Percentiles rank a stretch among this genome's conserved stretches.
Conservation (phyloP, 2,888 invertebrate species). For the Oscheius sp. region DNA sequence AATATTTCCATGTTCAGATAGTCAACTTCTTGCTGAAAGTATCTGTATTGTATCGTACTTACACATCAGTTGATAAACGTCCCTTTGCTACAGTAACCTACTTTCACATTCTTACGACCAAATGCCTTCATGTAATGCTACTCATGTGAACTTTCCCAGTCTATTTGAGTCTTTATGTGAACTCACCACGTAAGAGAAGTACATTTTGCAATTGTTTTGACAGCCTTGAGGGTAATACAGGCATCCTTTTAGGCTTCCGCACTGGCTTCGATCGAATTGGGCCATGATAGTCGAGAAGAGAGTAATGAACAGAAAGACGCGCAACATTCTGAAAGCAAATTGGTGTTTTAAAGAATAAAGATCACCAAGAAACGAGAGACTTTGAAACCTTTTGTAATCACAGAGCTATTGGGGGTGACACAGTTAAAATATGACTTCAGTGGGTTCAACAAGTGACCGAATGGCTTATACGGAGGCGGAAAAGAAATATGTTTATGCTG, state of each 20-base stretch:
- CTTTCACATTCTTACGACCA: no score
- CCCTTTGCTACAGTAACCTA: neutral
- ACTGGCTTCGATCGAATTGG: conserved; percentile 34
- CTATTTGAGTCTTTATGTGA: neutral
- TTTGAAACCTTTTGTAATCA: no score
- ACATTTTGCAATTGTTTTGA: conserved; percentile 20
- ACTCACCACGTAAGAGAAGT: conserved; percentile 39
- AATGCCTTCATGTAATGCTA: no score
- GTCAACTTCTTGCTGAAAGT: conserved; percentile 32
- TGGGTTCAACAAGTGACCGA: no score
- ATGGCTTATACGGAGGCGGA: no score
- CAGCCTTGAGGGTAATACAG: conserved; percentile 30
- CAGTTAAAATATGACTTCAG: no score
- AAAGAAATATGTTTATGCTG: no score
- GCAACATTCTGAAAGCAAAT: neutral
- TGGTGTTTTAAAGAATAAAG: neutral
- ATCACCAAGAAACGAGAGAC: neutral
- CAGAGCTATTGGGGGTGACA: no score
- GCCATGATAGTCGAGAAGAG: neutral
- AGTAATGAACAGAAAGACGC: neutral
- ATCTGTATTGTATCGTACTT: no score
- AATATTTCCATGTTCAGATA: conserved; percentile 29
- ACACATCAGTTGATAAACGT: no score
- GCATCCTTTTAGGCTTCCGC: conserved; percentile 38
- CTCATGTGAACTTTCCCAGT: no score